Base-by-base conservation (phyloP, 2,113 vertebrate species). In the Electrona antarctica region DNA sequence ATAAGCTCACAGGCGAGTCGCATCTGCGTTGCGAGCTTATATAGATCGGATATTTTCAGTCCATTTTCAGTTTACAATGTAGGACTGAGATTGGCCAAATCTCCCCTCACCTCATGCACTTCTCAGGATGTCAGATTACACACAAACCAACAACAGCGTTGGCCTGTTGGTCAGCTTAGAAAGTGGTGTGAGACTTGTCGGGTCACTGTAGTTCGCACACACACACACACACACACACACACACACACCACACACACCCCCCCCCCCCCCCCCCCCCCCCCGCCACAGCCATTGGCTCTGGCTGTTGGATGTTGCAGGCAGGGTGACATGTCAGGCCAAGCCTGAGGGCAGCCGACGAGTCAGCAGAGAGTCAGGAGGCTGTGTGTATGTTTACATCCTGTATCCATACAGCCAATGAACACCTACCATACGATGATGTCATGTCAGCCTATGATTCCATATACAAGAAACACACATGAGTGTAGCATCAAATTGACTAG, bases 181-280 rank as follows among this genome's bases (percentile, higher is more conserved):
- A 61, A 55, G 33, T 45, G 62, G 49, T 12, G 21, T 60, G 0
- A 45, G 73, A 51, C 33, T 52, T 45, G 5, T 7, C 70, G 72
- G 87, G 83, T 82, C 84, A 86, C 85, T 86, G 1, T n/a, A 79
- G 87, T 85, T 88, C 87, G 83, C 56, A 46, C 10, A 33, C 33
- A 12, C 45, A 63, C 46, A 46, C 77, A 45, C 21, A 4, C 45
- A 5, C 76, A 41, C 33, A 41, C 33, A 41, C 41, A 56, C 56
- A 46, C 10, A 33, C 33, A 12, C 45, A 63, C 46, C 77, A 29
- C 21, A 4, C 45, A 5, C 76, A 41, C 2, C 13, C 14, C 57
- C 7, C 46, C n/a, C 52, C 56, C 7, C 46, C n/a, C 52, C 56
- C n/a, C n/a, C 2, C 13, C 14, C 57, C 7, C 46, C n/a, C 52